A percentile compares a stretch with the other conserved stretches of the same genome.
These are phyloP conservation scores for Leptinotarsa lineolata DNA, from an alignment of 1,140 invertebrate species.

Conservation along the genomic window DNA sequence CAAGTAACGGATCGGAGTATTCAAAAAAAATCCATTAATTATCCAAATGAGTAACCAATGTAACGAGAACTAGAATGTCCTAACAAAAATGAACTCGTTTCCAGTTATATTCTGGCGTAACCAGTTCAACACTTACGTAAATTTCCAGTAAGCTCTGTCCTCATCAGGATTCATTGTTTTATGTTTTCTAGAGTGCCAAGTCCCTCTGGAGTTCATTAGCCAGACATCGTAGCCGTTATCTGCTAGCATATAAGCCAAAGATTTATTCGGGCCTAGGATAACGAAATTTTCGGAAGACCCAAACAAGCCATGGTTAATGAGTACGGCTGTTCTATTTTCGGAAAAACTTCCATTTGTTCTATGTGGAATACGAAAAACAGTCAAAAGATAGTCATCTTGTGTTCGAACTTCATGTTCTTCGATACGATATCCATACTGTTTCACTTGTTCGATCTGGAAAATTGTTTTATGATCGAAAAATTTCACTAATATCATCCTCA, in stretches of 20 bases:
- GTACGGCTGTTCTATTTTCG: conserved; percentile 57
- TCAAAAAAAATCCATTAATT: no score
- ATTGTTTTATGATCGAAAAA: no score
- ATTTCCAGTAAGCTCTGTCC: conserved; percentile 62
- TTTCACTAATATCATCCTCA: no score
- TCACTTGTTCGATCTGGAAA: conserved; percentile 34
- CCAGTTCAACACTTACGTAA: conserved; percentile 47
- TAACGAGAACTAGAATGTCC: no score
- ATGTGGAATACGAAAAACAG: conserved; percentile 56
- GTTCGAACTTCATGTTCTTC: conserved; percentile 53
- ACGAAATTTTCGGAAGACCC: conserved; percentile 70
- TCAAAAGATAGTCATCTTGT: conserved; percentile 60
- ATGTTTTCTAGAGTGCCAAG: conserved; percentile 67
- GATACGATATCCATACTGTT: conserved; percentile 41
- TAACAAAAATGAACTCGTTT: no score
- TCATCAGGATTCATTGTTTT: conserved; percentile 56
- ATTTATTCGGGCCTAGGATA: conserved; percentile 65
- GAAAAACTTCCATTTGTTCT: conserved; percentile 11
- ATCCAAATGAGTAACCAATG: no score
- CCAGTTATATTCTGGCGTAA: no score
- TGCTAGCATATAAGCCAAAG: conserved; percentile 58
- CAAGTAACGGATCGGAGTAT: no score
- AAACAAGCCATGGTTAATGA: conserved; percentile 73
- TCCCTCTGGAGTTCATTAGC: conserved; percentile 73
- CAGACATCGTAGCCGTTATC: conserved; percentile 74